Base-by-base conservation (phyloP, 2,797 vertebrate genomes). In the Lateolabrax maculatus region DNA sequence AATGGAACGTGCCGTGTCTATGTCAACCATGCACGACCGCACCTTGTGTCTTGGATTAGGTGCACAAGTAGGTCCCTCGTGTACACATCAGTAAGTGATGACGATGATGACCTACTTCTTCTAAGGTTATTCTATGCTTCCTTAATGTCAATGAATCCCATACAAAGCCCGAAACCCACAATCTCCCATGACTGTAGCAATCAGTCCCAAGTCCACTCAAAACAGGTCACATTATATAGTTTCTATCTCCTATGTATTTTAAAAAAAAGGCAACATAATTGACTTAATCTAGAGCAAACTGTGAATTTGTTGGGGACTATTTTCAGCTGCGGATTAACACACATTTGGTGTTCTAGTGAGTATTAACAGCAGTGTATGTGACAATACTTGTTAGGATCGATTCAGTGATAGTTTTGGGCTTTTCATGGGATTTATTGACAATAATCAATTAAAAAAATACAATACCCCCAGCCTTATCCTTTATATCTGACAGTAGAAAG, bases 41-140 rank as follows among this genome's bases (percentile, higher is more conserved):
- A 46, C 83, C 78, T 75, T 71, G 79, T 80, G 57, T 89, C 72
- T 79, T 71, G 55, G 60, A 83, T 63, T 58, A 79, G 76, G 37
- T 3, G 21, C 55, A 41, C 27, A 25, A 71, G 51, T 49, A 12
- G 27, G 34, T 37, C 62, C 77, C 25, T 29, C 0, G 13, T n/a
- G 79, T 56, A 31, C 29, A 43, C 3, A 3, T 65, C 55, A 4
- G 16, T 48, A 79, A 67, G 44, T 27, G 18, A 62, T 11, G 1
- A 52, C 12, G 48, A 77, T 48, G 49, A 67, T 18, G 29, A 78
- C 41, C 58, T 41, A 23, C 37, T 29, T 55, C 27, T 74, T 71
- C 23, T 23, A 25, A 19, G 0, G 7, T 36, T 27, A 1, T 11
- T 70, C 1, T 27, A 4, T n/a, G 7, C 36, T 46, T 68, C 60